These are phyloP conservation scores for Armadillidium nasatum DNA, from an alignment of 1,140 invertebrate genomes.

Conservation along the genomic window DNA sequence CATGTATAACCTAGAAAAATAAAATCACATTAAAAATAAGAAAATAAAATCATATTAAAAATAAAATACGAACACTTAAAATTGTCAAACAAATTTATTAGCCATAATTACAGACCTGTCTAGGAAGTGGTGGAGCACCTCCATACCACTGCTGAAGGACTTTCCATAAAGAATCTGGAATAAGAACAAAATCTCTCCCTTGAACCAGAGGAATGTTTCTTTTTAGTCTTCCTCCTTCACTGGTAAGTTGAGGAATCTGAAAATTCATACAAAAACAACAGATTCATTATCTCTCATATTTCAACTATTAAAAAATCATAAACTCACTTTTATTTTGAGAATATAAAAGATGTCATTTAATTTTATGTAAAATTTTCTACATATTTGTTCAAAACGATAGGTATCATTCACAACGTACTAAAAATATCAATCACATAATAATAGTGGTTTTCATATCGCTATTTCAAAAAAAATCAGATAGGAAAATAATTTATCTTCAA, in stretches of 20 bases:
- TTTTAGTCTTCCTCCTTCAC: constrained; percentile 74
- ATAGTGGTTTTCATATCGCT: too few relatives aligned
- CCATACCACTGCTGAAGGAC: constrained; percentile 80
- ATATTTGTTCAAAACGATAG: too few relatives aligned
- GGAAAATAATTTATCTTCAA: too few relatives aligned
- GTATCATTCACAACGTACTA: too few relatives aligned
- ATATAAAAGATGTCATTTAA: too few relatives aligned
- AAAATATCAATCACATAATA: too few relatives aligned
- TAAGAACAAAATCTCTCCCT: constrained; percentile 72
- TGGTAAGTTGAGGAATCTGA: constrained; percentile 62
- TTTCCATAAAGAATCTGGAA: constrained; percentile 78
- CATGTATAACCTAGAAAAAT: constrained; percentile 49
- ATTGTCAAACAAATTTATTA: not conserved
- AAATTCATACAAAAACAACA: constrained; percentile 27
- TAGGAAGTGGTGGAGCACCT: constrained; percentile 68
- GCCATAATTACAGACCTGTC: constrained; percentile 60
- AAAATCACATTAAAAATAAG: not conserved
- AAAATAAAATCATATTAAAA: not conserved
- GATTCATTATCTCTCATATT: not conserved
- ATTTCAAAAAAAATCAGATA: too few relatives aligned
- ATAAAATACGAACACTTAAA: constrained; percentile 24
- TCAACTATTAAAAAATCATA: too few relatives aligned
- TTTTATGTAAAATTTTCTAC: too few relatives aligned
- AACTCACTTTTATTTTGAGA: too few relatives aligned
- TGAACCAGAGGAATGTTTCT: constrained; percentile 63